These are phyloP conservation scores for Alca torda DNA, from an alignment of 2,797 vertebrate species.

Conservation along the genomic window DNA sequence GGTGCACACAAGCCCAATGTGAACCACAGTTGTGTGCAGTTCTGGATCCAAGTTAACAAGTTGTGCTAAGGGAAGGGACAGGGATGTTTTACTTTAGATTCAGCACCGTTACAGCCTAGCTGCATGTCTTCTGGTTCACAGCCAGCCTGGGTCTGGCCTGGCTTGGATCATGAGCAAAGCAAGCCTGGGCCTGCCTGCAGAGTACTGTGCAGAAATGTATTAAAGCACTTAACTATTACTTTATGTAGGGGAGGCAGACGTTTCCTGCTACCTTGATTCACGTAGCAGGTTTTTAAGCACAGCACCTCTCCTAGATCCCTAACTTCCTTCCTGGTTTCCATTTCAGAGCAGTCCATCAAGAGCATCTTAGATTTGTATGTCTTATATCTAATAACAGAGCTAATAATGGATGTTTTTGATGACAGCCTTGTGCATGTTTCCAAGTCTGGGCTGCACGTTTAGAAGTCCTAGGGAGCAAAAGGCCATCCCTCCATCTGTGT, in stretches of 20 bases:
- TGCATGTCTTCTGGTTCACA: neutral
- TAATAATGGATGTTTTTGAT: neutral
- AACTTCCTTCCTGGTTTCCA: neutral
- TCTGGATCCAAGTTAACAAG: neutral
- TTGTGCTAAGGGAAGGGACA: neutral
- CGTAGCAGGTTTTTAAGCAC: neutral
- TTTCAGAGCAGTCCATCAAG: neutral
- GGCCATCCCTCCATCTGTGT: neutral
- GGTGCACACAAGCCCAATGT: too few species aligned
- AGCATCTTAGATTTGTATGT: neutral
- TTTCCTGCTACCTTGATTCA: neutral
- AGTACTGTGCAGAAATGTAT: neutral
- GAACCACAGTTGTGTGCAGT: neutral
- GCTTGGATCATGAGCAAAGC: neutral
- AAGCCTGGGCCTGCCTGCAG: neutral
- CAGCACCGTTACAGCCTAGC: neutral
- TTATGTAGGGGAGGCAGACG: neutral
- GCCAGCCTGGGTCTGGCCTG: neutral
- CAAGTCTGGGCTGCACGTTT: neutral
- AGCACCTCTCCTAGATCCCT: neutral
- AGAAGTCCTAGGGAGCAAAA: neutral
- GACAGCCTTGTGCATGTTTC: neutral
- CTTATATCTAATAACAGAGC: neutral
- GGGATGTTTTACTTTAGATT: neutral
- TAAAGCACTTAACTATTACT: accelerated